Evolutionary conservation across 2,888 invertebrate species (phyloP), one percentile per base, ranked within the genome.

Genomic region (Mythimna loreyi): DNA sequence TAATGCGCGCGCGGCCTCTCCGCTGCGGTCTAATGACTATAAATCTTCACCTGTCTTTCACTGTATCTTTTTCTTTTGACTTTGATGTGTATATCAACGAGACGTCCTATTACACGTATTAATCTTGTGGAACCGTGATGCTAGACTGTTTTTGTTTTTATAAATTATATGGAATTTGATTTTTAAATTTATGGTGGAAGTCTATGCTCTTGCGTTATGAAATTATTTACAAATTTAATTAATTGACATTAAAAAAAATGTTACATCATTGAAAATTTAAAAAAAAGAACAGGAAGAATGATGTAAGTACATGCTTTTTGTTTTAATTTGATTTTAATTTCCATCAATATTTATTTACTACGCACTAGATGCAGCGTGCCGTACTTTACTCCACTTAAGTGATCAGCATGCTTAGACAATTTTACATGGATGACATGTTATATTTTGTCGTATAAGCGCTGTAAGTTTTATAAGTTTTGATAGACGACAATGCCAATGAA

Each of bases 31-130:
- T 53, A 91, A 91, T 90, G 90, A 88, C 90, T 85, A 94, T 95
- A 93, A 94, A 94, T 95, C 94, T 93, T 92, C 83, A 83, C 83
- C 90, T 90, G 91, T 89, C 91, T 86, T 84, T 86, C 81, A 80
- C 78, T 85, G 83, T 88, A 87, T 85, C 80, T 88, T 90, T 90
- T 93, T 90, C 88, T 91, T 90, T 83, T 79, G 83, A 82, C 83
- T 89, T 90, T 91, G 92, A 93, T 90, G 88, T 88, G 88, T 90
- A 80, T 91, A 92, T 92, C 93, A 90, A 86, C 87, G 86, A 86
- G 86, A 88, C 90, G 87, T 92, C 89, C 85, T 88, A 88, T 91
- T 89, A 90, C 83, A 86, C 71, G 84, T 87, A 94, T 94, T 91
- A 93, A 94, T 94, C 92, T 85, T 86, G 69, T 80, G 68, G 76